Evolutionary conservation across 2,113 vertebrate genomes (phyloP), one percentile per base, ranked within the genome.

Genomic region (Nyctibius bracteatus): DNA sequence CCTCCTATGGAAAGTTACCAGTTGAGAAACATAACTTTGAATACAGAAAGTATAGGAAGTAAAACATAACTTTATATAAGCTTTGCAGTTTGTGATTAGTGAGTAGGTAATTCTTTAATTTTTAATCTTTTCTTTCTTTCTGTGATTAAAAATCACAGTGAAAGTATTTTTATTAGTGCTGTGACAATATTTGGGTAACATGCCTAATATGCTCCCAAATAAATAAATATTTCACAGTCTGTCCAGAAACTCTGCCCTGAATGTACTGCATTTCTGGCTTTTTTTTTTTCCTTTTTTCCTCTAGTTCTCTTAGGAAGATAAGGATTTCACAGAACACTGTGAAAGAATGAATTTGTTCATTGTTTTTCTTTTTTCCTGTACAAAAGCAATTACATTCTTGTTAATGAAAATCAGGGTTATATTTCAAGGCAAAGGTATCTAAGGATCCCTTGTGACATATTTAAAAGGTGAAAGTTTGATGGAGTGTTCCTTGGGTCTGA

Each of bases 381-480:
- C 85, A 94, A 94, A 96, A 88, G 81, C 72, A 96, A 81, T 96
- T 97, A 92, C 28, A 78, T 92, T 93, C 88, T 71, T 96, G 90
- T 90, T 96, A 97, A 96, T 97, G 90, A 95, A 92, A 96, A 92
- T 96, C 79, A 84, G 92, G 88, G 94, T 96, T 94, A 90, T 94
- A 92, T 90, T 93, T 81, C 90, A 88, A 94, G 75, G 90, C 93
- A 81, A 96, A 88, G 63, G 82, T 94, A 97, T 92, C 94, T 90
- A 96, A 95, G 80, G 82, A 90, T 96, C 95, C 95, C 96, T 93
- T 94, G 93, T 96, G 94, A 94, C 92, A 90, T 95, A 86, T 95
- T 95, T 96, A 94, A 95, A 96, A 97, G 93, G 92, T 96, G 96
- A 97, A 96, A 96, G 96, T 92, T 96, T 97, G 96, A 95, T 95